Conservation (phyloP, 2,113 vertebrate species). For the Menidia beryllina region DNA sequence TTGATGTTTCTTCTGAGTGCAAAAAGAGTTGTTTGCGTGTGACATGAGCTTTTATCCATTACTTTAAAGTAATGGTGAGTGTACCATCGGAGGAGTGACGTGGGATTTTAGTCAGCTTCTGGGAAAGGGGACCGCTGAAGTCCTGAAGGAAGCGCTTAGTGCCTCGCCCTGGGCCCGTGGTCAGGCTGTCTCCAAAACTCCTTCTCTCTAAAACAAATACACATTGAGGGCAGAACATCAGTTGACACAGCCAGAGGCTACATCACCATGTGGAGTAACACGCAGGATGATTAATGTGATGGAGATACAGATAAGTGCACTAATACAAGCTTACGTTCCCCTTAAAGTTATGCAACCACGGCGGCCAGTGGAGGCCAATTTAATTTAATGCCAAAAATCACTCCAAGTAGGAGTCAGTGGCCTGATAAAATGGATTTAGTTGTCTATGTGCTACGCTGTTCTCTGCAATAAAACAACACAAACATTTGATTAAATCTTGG, state of each 20-base stretch:
- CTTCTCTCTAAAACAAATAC: conserved; percentile 83
- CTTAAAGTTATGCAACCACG: neutral
- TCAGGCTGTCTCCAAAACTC: conserved; percentile 81
- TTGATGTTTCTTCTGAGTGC: too few relatives aligned
- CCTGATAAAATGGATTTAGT: neutral
- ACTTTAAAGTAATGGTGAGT: too few relatives aligned
- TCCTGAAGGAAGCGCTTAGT: conserved; percentile 87
- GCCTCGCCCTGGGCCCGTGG: conserved; percentile 82
- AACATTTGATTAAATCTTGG: too few relatives aligned
- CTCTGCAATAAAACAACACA: too few relatives aligned
- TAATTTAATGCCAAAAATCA: neutral
- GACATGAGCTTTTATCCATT: neutral
- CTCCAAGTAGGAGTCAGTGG: neutral
- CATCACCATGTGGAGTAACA: neutral
- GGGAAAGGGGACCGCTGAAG: conserved; percentile 83
- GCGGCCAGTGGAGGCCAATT: neutral
- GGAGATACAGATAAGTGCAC: neutral
- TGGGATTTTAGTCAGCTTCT: conserved; percentile 87
- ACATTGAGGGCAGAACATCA: neutral
- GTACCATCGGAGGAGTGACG: conserved; percentile 87
- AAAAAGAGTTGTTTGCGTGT: neutral
- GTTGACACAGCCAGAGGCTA: neutral
- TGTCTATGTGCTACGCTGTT: neutral
- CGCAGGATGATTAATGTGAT: neutral
- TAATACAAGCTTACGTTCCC: too few relatives aligned